Conservation (phyloP, 1,140 invertebrate species). For the Drosophila nannoptera region DNA sequence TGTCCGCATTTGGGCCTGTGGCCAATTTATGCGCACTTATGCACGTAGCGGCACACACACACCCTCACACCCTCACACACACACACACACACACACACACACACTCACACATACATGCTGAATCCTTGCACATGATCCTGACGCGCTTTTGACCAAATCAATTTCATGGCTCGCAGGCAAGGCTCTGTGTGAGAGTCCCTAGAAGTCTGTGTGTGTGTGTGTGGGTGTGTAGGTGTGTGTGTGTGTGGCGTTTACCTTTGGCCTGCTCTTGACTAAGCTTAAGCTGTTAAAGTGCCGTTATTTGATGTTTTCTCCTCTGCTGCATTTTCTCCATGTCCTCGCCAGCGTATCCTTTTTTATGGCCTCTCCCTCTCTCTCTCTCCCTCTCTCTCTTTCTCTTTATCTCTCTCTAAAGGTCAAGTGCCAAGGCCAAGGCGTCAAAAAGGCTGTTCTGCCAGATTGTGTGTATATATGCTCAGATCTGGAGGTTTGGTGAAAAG, state of each 20-base stretch:
- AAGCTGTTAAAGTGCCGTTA: slow-evolving; percentile 49
- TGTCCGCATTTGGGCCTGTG: slow-evolving; percentile 40
- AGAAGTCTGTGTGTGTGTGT: neutral
- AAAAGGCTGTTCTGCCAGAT: too few species aligned
- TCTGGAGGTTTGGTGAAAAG: too few species aligned
- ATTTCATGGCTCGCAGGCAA: slow-evolving; percentile 62
- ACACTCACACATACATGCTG: slow-evolving; percentile 23
- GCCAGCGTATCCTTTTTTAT: neutral
- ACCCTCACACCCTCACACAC: too few species aligned
- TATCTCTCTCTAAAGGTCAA: too few species aligned
- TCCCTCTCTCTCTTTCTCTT: too few species aligned
- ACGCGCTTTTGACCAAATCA: slow-evolving; percentile 66
- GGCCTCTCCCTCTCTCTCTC: neutral
- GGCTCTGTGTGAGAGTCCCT: slow-evolving; percentile 15
- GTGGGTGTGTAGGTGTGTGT: neutral
- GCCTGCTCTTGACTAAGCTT: slow-evolving; percentile 52
- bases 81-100: neutral
- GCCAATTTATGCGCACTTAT: slow-evolving; percentile 74
- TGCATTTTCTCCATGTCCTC: slow-evolving; percentile 23
- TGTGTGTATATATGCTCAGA: too few species aligned
- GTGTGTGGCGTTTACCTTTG: slow-evolving; percentile 29
- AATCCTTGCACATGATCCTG: slow-evolving; percentile 44
- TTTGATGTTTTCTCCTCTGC: slow-evolving; percentile 25
- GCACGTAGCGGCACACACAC: slow-evolving; percentile 44
- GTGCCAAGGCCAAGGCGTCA: too few species aligned